These are phyloP conservation scores for Druceiella hillmani DNA, from an alignment of 2,888 invertebrate species.

Conservation along the genomic window DNA sequence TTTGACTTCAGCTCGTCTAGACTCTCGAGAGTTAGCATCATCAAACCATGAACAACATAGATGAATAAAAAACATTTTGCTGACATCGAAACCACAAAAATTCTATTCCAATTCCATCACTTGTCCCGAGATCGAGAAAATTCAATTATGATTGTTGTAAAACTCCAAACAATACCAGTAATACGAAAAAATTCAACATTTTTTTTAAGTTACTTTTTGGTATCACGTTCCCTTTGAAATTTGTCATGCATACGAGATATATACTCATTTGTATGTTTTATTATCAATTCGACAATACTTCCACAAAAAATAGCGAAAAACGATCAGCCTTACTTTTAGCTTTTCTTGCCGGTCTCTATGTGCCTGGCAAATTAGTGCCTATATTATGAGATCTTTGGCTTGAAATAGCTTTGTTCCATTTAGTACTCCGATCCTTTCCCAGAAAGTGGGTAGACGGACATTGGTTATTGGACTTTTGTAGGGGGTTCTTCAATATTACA, in stretches of 20 bases:
- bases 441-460: slow-evolving; percentile 2
- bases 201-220: slow-evolving; percentile 4
- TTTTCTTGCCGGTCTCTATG: no score
- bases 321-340: no score
- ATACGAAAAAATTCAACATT: slow-evolving; percentile 2
- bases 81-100: slow-evolving; percentile 5
- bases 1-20: slow-evolving; percentile 2
- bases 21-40: slow-evolving; percentile 2
- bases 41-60: slow-evolving; percentile 4
- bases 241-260: background rate
- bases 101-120: slow-evolving; percentile 5
- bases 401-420: no score
- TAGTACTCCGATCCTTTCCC: slow-evolving; percentile 2
- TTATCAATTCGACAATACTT: slow-evolving; percentile 5
- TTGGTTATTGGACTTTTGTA: slow-evolving; percentile 1
- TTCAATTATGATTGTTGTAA: slow-evolving; percentile 1
- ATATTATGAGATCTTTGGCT: no score
- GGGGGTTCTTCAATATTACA: slow-evolving; percentile 6
- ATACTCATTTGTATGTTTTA: slow-evolving; percentile 7
- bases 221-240: slow-evolving; percentile 6
- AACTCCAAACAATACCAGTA: slow-evolving; percentile 3
- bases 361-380: no score
- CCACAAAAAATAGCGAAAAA: no score
- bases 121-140: slow-evolving; percentile 6
- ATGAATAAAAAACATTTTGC: slow-evolving; percentile 3